These are phyloP conservation scores for Oriolus oriolus DNA, from an alignment of 2,113 vertebrate genomes.

Conservation along the genomic window DNA sequence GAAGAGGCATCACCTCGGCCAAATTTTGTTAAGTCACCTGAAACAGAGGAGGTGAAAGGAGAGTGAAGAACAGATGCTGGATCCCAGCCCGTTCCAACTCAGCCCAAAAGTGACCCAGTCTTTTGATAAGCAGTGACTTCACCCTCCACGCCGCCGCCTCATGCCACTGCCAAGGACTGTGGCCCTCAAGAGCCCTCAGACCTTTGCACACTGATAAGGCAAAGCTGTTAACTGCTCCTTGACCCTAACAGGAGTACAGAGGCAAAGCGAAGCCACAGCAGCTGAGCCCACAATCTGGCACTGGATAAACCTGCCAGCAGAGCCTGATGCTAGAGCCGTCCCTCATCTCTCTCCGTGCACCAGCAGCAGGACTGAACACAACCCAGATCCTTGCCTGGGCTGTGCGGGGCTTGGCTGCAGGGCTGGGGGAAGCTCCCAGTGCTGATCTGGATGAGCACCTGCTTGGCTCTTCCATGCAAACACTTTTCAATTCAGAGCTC, in stretches of 20 bases:
- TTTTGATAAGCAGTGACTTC: neutral
- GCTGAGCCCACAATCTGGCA: neutral
- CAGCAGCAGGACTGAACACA: neutral
- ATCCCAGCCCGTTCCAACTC: fast-evolving
- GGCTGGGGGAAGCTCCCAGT: neutral
- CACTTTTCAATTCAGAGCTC: neutral
- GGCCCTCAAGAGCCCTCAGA: neutral
- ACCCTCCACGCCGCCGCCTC: fast-evolving
- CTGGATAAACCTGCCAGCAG: neutral
- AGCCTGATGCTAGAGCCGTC: neutral
- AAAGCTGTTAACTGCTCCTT: neutral
- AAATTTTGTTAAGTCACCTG: slow-evolving; percentile 93
- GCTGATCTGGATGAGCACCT: neutral
- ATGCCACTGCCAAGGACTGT: neutral
- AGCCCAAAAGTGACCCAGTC: neutral
- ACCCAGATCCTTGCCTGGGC: neutral
- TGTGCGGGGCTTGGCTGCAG: neutral
- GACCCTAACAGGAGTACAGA: neutral
- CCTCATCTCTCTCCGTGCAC: neutral
- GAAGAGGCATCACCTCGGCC: slow-evolving; percentile 93
- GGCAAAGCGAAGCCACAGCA: neutral
- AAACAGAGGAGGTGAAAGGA: neutral
- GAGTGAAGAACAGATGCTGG: neutral
- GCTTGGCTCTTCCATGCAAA: neutral
- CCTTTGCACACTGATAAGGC: neutral